phyloP scores from a whole-genome alignment of 2,797 vertebrate genomes.

The Clarias laeviceps region DNA sequence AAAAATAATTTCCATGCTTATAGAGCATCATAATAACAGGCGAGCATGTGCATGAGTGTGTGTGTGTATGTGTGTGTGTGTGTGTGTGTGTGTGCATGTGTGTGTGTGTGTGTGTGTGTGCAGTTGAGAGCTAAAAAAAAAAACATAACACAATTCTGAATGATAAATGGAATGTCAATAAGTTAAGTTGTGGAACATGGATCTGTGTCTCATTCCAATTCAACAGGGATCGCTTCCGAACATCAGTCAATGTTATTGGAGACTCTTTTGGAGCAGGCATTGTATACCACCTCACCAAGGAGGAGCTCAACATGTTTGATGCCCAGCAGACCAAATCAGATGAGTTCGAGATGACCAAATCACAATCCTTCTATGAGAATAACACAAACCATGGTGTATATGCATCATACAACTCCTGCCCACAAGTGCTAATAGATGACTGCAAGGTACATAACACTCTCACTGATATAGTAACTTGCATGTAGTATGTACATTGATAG shows the following conservation, averaged over 20 bases:
- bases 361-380: conserved; percentile 91
- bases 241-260: conserved; percentile 96
- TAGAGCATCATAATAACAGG: neutral
- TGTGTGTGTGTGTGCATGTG: neutral
- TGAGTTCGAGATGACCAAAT: conserved; percentile 91
- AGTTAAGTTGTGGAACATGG: conserved; percentile 31
- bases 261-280: conserved; percentile 98
- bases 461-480: conserved; percentile 98
- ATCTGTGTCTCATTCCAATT: conserved; percentile 27
- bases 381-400: conserved; percentile 93
- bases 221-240: conserved; percentile 93
- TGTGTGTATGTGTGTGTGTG: neutral
- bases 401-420: conserved; percentile 86
- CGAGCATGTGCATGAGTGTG: neutral
- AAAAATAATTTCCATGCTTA: neutral
- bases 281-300: conserved; percentile 94
- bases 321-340: conserved; percentile 84
- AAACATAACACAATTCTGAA: neutral
- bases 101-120: neutral
- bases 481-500: conserved; percentile 74
- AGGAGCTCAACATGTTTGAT: conserved; percentile 88
- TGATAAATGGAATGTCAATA: neutral
- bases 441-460: conserved; percentile 98
- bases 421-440: conserved; percentile 88
- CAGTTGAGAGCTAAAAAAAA: neutral